phyloP scores from a whole-genome alignment of 2,113 vertebrate species.

The Saimiri boliviensis region DNA sequence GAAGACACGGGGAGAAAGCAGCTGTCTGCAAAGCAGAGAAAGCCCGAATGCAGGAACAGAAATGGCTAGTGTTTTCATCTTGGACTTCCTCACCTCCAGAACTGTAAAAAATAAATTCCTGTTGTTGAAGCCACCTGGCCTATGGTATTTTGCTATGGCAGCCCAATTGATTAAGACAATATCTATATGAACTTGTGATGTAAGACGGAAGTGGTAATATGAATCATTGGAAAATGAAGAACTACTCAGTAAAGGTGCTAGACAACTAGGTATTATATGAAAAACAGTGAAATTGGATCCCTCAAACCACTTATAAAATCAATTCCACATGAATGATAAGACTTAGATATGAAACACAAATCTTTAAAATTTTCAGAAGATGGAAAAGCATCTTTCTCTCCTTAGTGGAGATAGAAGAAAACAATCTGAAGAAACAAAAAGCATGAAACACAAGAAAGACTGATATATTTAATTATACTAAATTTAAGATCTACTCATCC shows the following conservation, averaged over 20 bases:
- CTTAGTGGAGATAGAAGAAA: not conserved
- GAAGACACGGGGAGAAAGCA: not conserved
- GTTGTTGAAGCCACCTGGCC: not conserved
- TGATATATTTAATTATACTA: not conserved
- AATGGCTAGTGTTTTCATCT: not conserved
- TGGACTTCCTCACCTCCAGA: not conserved
- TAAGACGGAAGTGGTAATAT: not conserved
- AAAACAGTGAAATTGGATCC: not conserved
- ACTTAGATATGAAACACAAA: not conserved
- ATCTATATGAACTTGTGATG: not conserved
- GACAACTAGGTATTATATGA: not conserved
- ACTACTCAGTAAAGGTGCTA: not conserved
- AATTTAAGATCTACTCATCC: not conserved
- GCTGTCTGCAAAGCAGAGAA: not conserved
- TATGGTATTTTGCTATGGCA: not conserved
- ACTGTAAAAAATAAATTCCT: not conserved
- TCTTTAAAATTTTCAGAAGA: not conserved
- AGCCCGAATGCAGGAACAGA: not conserved
- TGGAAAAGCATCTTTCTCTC: not conserved
- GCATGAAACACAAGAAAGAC: not conserved
- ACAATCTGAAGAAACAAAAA: not conserved
- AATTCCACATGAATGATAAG: not conserved
- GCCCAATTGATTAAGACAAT: not conserved
- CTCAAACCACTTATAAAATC: not conserved
- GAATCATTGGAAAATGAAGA: not conserved